Conservation (phyloP, 2,888 invertebrate genomes). For the Calameuta filiformis region DNA sequence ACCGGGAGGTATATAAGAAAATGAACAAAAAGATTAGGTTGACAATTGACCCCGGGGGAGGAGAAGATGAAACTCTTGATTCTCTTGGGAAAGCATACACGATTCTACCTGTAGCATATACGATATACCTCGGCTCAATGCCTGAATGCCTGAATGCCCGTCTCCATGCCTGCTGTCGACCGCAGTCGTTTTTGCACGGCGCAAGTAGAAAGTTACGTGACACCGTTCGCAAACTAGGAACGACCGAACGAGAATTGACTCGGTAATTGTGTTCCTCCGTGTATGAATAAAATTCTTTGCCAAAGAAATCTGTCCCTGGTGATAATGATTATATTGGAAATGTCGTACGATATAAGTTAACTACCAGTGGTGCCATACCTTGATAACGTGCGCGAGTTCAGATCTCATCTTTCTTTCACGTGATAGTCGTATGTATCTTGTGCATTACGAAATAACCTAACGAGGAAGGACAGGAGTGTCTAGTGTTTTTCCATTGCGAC, state of each 20-base stretch:
- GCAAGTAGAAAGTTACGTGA: constrained; percentile 8
- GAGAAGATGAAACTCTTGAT: not conserved
- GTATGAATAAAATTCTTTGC: not conserved
- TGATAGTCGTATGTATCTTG: not conserved
- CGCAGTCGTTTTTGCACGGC: not conserved
- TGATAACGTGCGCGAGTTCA: not conserved
- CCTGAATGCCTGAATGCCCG: not conserved
- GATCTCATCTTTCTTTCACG: not conserved
- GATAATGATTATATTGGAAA: not conserved
- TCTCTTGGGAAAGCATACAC: not conserved
- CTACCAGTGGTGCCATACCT: not conserved
- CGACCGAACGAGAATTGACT: not conserved
- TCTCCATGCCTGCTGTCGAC: not conserved
- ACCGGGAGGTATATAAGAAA: not conserved
- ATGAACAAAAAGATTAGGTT: not conserved
- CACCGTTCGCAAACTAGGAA: constrained; percentile 3
- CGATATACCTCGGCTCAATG: not conserved
- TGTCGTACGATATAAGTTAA: not conserved
- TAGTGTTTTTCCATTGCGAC: not conserved
- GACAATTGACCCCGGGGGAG: not conserved
- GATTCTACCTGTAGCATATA: not conserved
- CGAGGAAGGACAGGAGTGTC: not conserved
- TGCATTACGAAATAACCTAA: not conserved
- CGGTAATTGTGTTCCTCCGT: not conserved
- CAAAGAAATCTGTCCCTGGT: not conserved